phyloP scores from a whole-genome alignment of 2,797 vertebrate genomes.

The Fistularia commersonii region DNA sequence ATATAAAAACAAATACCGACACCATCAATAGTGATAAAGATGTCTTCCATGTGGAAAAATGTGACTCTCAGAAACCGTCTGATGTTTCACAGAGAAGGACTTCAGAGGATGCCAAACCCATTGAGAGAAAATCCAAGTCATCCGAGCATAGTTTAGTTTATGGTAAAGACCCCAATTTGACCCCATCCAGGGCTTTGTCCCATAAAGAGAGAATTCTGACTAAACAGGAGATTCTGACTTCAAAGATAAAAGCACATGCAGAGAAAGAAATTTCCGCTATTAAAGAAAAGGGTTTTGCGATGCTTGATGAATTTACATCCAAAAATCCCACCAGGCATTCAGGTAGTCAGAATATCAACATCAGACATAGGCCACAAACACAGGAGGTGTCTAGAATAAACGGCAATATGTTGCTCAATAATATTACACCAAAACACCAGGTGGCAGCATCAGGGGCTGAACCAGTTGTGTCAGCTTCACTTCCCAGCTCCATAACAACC shows the following conservation, averaged over 20 bases:
- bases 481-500: constrained; percentile 13
- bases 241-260: constrained; percentile 79
- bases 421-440: constrained; percentile 32
- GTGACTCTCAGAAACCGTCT: constrained; percentile 19
- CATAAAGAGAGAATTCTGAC: constrained; percentile 72
- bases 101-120: constrained; percentile 23
- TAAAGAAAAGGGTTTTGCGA: constrained; percentile 73
- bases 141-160: constrained; percentile 34
- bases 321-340: constrained; percentile 57
- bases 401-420: constrained; percentile 29
- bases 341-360: constrained; percentile 30
- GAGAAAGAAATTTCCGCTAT: constrained; percentile 82
- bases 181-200: constrained; percentile 38
- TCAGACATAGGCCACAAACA: constrained; percentile 47
- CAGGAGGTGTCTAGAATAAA: constrained; percentile 45
- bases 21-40: constrained; percentile 34
- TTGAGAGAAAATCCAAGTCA: constrained; percentile 49
- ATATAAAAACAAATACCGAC: constrained; percentile 26
- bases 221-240: constrained; percentile 79
- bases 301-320: constrained; percentile 55
- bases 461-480: constrained; percentile 2
- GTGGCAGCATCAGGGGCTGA: constrained; percentile 24
- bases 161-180: constrained; percentile 48
- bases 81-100: constrained; percentile 31
- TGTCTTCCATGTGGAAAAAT: constrained; percentile 20